Conservation (phyloP, 2,113 vertebrate species). For the Eurypyga helias region DNA sequence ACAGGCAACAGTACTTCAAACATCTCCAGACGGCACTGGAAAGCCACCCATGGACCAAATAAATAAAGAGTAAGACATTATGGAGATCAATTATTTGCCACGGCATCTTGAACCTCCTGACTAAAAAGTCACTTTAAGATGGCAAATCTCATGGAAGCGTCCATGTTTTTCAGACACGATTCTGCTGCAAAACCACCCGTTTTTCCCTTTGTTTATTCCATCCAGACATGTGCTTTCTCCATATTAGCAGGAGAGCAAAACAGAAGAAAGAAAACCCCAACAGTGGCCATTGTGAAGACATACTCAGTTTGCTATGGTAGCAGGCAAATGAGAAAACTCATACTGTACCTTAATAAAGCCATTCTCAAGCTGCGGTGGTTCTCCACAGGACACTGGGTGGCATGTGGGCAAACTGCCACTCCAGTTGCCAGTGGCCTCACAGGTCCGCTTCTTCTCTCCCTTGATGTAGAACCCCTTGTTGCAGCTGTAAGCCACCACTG, state of each 20-base stretch:
- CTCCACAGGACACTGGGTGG: slow-evolving; percentile 87
- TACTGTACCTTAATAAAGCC: slow-evolving; percentile 87
- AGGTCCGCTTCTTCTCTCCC: slow-evolving; percentile 93
- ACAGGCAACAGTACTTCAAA: neutral
- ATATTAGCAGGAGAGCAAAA: neutral
- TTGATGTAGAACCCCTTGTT: slow-evolving; percentile 91
- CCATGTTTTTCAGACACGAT: neutral
- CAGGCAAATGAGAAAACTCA: neutral
- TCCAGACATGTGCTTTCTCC: neutral
- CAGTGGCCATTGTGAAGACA: neutral
- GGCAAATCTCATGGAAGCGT: neutral
- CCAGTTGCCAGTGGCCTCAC: slow-evolving; percentile 93
- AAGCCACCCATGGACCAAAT: neutral
- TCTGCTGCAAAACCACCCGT: neutral
- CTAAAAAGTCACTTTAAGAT: neutral
- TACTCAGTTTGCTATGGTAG: neutral
- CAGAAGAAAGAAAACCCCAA: neutral
- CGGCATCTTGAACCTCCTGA: neutral
- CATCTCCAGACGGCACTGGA: neutral
- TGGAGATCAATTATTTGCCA: neutral
- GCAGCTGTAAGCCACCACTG: slow-evolving; percentile 94
- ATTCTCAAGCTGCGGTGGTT: slow-evolving; percentile 84
- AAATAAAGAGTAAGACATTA: neutral
- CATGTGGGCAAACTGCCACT: slow-evolving; percentile 87
- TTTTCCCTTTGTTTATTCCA: neutral